Percentiles rank a stretch among this genome's conserved stretches.
Evolutionary conservation across 2,113 vertebrate species (phyloP).

Genomic region (Octodon degus): DNA sequence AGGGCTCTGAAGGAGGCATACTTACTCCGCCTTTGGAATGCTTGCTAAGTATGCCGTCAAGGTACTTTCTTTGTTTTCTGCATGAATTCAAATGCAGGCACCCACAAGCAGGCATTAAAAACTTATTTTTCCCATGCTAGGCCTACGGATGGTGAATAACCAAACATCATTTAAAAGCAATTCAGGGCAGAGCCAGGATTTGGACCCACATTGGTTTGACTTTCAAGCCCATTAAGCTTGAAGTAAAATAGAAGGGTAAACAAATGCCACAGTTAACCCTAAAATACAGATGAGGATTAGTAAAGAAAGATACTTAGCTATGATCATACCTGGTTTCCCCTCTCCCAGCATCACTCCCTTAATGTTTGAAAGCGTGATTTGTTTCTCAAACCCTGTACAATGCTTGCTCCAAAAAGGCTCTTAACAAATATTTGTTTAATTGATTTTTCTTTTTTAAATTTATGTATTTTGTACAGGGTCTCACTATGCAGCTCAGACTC

Average conservation of each 20-base stretch:
- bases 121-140: neutral
- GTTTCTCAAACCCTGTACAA: neutral
- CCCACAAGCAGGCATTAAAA: constrained; percentile 72
- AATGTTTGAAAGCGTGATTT: neutral
- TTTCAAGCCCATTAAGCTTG: neutral
- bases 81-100: constrained; percentile 65
- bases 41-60: constrained; percentile 77
- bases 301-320: neutral
- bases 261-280: neutral
- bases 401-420: neutral
- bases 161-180: neutral
- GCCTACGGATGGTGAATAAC: neutral
- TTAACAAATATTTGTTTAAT: neutral
- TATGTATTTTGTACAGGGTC: no score
- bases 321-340: neutral
- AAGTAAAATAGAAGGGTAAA: neutral
- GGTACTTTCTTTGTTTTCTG: constrained; percentile 73
- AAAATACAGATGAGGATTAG: neutral
- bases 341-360: neutral
- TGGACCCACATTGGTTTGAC: neutral
- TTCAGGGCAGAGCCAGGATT: neutral
- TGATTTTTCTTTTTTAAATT: neutral
- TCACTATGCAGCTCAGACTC: no score
- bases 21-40: constrained; percentile 71
- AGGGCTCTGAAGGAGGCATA: constrained; percentile 78